A percentile compares a stretch with the other conserved stretches of the same genome.
Evolutionary conservation across 2,888 invertebrate species (phyloP).

Genomic region (Pyralis farinalis): DNA sequence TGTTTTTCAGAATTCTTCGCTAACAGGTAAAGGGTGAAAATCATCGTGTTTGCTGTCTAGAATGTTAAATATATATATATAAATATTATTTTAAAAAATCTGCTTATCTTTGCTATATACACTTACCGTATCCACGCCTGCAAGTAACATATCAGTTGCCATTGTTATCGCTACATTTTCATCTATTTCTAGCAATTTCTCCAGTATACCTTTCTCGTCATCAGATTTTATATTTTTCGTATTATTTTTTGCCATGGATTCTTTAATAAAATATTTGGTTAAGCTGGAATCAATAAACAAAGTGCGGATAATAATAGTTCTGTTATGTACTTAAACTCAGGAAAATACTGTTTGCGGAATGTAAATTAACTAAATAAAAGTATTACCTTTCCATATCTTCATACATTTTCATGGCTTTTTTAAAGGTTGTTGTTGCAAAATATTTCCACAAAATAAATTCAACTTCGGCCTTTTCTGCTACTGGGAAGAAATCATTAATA

Average conservation of each 20-base stretch:
- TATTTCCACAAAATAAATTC: conserved; percentile 7
- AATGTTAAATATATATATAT: too few species aligned
- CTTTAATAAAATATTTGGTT: conserved; percentile 34
- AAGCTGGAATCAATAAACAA: conserved; percentile 26
- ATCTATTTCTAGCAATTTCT: conserved; percentile 81
- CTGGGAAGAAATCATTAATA: neutral
- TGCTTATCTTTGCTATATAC: too few species aligned
- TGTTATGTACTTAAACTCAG: too few species aligned
- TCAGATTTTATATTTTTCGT: conserved; percentile 24
- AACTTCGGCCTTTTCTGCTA: conserved; percentile 7
- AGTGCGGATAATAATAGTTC: too few species aligned
- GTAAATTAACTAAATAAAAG: too few species aligned
- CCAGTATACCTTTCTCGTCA: conserved; percentile 78
- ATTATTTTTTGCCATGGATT: conserved; percentile 37
- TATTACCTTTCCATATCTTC: conserved; percentile 11
- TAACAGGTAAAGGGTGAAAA: conserved; percentile 31
- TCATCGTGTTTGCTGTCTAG: neutral
- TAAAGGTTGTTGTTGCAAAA: conserved; percentile 4
- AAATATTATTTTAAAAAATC: too few species aligned
- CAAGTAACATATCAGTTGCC: conserved; percentile 84
- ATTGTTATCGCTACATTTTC: conserved; percentile 81
- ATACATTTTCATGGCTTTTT: conserved; percentile 9
- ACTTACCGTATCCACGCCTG: conserved; percentile 85
- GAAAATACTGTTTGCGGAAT: too few species aligned
- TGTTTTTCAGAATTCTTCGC: conserved; percentile 81